Conservation (phyloP, 2,888 invertebrate species). For the Epiblema foenella region DNA sequence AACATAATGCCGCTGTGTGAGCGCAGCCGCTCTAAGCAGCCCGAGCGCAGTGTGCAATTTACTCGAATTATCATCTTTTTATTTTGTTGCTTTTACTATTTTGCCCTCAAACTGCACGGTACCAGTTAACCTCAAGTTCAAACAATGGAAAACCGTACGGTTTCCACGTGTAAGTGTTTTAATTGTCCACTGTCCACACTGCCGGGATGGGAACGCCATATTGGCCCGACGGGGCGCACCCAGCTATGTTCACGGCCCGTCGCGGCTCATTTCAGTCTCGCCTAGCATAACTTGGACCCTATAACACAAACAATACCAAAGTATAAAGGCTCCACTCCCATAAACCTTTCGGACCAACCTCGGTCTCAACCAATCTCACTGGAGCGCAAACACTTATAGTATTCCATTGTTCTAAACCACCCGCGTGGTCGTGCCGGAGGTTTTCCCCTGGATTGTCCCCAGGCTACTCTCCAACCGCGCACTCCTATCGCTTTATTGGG, state of each 20-base stretch:
- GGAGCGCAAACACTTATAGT: too few relatives aligned
- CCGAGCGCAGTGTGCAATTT: too few relatives aligned
- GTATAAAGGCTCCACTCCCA: too few relatives aligned
- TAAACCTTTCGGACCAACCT: too few relatives aligned
- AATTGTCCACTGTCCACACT: slow-evolving; percentile 31
- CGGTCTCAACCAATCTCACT: too few relatives aligned
- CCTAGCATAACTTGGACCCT: neutral
- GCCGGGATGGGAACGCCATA: slow-evolving; percentile 1
- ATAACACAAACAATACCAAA: neutral
- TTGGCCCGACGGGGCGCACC: slow-evolving; percentile 14
- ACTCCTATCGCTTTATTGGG: too few relatives aligned
- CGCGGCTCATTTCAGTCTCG: neutral
- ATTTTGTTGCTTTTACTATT: neutral
- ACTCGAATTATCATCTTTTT: neutral
- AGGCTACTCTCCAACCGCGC: too few relatives aligned
- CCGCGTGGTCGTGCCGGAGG: too few relatives aligned
- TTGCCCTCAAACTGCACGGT: neutral
- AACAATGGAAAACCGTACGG: slow-evolving; percentile 7
- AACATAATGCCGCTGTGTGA: too few relatives aligned
- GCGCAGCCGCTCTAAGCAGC: too few relatives aligned
- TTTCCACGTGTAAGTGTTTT: slow-evolving; percentile 22
- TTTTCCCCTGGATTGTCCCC: too few relatives aligned
- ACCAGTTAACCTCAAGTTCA: slow-evolving; percentile 1
- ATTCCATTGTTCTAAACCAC: too few relatives aligned
- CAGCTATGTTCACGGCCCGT: neutral